Conservation (phyloP, 2,888 invertebrate genomes). For the Oscheius sp. region DNA sequence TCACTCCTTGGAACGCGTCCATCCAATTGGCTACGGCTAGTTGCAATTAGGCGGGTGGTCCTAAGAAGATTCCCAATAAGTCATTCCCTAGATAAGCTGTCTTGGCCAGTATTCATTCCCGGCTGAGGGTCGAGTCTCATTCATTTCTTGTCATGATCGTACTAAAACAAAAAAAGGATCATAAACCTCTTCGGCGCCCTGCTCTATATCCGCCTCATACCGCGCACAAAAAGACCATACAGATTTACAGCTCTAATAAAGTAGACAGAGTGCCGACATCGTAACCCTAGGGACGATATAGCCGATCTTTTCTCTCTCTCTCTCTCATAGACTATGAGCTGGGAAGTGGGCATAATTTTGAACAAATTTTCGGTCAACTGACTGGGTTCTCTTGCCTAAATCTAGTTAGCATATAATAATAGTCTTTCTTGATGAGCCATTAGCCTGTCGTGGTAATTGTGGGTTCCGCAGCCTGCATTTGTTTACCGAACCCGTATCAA, state of each 20-base stretch:
- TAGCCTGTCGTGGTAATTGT: constrained; percentile 21
- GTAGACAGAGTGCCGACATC: background rate
- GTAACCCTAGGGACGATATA: background rate
- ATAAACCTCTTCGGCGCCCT: constrained; percentile 13
- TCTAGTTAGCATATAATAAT: constrained; percentile 30
- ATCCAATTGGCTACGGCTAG: background rate
- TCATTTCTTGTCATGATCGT: background rate
- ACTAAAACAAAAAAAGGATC: constrained; percentile 2
- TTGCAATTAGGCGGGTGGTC: constrained; percentile 19
- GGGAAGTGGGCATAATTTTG: background rate
- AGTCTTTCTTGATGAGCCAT: constrained; percentile 21
- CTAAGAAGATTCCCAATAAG: constrained; percentile 13
- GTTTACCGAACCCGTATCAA: constrained; percentile 29
- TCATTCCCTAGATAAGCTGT: constrained; percentile 21
- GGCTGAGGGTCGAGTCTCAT: too few relatives aligned
- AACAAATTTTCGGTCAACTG: background rate
- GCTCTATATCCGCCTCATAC: constrained; percentile 11
- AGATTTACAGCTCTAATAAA: constrained; percentile 15
- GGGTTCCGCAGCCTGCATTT: constrained; percentile 26
- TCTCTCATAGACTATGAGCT: background rate
- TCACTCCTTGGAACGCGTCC: background rate
- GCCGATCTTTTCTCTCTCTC: background rate
- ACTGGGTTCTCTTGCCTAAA: constrained; percentile 20
- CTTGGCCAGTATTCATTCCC: background rate
- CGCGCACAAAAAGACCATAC: constrained; percentile 15